phyloP scores from a whole-genome alignment of 2,888 invertebrate species.

The Caenorhabditis imperialis region DNA sequence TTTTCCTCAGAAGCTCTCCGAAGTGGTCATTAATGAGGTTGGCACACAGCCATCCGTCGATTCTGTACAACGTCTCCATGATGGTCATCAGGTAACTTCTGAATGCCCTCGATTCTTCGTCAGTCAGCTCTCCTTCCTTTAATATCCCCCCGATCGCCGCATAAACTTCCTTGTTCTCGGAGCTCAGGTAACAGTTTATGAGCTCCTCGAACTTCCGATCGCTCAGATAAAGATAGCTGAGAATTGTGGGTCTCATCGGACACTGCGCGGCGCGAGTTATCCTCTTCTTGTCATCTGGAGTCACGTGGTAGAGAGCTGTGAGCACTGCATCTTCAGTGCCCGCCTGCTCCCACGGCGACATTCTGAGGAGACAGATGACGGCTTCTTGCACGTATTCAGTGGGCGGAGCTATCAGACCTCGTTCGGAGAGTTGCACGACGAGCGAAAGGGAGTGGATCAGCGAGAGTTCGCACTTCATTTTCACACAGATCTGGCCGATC shows the following conservation, averaged over 20 bases:
- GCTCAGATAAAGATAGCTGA: slow-evolving; percentile 49
- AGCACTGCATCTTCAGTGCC: slow-evolving; percentile 46
- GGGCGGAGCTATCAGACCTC: slow-evolving; percentile 43
- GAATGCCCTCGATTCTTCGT: slow-evolving; percentile 32
- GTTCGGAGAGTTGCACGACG: slow-evolving; percentile 50
- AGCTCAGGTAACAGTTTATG: slow-evolving; percentile 50
- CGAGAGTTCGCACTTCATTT: slow-evolving; percentile 38
- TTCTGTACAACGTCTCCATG: slow-evolving; percentile 30
- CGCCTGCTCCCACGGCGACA: slow-evolving; percentile 31
- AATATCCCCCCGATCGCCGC: slow-evolving; percentile 42
- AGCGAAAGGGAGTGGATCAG: slow-evolving; percentile 52
- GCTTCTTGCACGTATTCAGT: slow-evolving; percentile 56
- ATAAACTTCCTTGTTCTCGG: slow-evolving; percentile 42
- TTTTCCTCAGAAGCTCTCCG: slow-evolving; percentile 31
- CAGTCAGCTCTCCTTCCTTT: slow-evolving; percentile 30
- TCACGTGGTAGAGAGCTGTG: slow-evolving; percentile 31
- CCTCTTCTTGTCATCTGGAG: slow-evolving; percentile 28
- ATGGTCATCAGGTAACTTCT: slow-evolving; percentile 15
- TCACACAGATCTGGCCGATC: slow-evolving; percentile 53
- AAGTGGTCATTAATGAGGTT: slow-evolving; percentile 63
- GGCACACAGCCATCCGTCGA: slow-evolving; percentile 52
- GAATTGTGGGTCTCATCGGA: slow-evolving; percentile 47
- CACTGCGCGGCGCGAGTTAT: slow-evolving; percentile 50
- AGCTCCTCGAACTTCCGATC: slow-evolving; percentile 57
- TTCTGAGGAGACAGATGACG: slow-evolving; percentile 36